A percentile compares a stretch with the other conserved stretches of the same genome.
Evolutionary conservation across 2,113 vertebrate species (phyloP).

Genomic region (Tyrannus savana): DNA sequence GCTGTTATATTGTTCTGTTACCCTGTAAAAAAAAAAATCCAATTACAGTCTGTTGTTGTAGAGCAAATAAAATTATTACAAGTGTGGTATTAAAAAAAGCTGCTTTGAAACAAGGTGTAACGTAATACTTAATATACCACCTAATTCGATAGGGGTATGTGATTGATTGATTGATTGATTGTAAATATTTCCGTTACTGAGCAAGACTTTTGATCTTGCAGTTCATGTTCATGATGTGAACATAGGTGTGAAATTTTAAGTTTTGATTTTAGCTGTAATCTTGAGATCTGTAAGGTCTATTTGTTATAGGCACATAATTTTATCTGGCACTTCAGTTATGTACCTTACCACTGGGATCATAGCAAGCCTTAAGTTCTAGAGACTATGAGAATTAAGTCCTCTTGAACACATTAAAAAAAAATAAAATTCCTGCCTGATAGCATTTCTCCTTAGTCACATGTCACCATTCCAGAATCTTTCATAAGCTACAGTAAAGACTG

Average conservation of each 20-base stretch:
- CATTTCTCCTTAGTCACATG: neutral
- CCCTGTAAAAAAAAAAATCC: neutral
- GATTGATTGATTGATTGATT: neutral
- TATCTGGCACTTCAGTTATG: neutral
- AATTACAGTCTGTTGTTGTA: neutral
- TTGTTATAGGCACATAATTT: neutral
- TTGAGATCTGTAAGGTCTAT: neutral
- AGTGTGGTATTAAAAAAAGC: neutral
- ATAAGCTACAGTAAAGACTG: neutral
- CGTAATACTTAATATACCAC: neutral
- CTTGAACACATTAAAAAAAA: neutral
- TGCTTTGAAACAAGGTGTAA: neutral
- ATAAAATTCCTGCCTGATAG: no score
- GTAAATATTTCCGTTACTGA: neutral
- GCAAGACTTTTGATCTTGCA: neutral
- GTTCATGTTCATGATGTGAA: neutral
- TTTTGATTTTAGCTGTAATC: neutral
- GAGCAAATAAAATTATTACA: neutral
- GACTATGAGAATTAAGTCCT: neutral
- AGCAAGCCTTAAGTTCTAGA: neutral
- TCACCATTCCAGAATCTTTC: neutral
- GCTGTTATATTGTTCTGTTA: neutral
- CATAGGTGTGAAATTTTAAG: neutral
- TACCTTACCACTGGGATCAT: fast-evolving
- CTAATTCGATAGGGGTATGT: neutral